A percentile compares a stretch with the other conserved stretches of the same genome.
Evolutionary conservation across 2,113 vertebrate species (phyloP).

Genomic region (Lasiurus cinereus): DNA sequence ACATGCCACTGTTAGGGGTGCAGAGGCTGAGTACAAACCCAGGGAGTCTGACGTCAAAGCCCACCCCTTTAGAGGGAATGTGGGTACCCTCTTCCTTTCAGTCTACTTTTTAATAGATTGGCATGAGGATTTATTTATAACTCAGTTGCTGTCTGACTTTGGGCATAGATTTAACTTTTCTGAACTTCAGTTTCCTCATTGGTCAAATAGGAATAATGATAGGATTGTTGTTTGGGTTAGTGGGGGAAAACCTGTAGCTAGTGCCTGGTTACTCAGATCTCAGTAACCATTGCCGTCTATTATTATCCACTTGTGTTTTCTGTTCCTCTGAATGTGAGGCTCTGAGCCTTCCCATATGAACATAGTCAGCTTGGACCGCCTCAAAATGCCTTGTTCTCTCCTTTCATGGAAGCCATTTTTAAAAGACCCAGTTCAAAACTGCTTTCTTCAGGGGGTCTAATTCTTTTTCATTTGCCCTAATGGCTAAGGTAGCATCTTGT

Average conservation of each 20-base stretch:
- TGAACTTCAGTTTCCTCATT: background rate
- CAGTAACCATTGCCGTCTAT: background rate
- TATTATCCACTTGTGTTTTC: background rate
- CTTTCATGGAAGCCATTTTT: slow-evolving; percentile 36
- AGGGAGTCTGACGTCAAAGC: background rate
- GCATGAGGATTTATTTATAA: background rate
- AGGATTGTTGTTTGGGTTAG: background rate
- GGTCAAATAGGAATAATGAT: background rate
- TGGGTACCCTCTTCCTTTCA: background rate
- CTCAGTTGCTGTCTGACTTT: slow-evolving; percentile 23
- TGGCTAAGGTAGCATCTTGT: slow-evolving; percentile 4
- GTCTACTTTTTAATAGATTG: background rate
- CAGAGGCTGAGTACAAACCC: background rate
- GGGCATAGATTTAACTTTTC: background rate
- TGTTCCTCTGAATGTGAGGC: background rate
- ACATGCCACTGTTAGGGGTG: background rate
- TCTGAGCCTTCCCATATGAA: background rate
- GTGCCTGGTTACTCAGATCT: background rate
- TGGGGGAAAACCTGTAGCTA: background rate
- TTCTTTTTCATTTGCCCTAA: slow-evolving; percentile 2
- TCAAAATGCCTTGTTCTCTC: background rate
- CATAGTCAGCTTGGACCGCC: background rate
- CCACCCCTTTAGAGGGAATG: too few relatives aligned
- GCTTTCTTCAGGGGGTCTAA: background rate
- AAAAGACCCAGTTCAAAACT: slow-evolving; percentile 39